These are phyloP conservation scores for Masnerella sp. DNA, from an alignment of 2,888 invertebrate genomes.

Conservation along the genomic window DNA sequence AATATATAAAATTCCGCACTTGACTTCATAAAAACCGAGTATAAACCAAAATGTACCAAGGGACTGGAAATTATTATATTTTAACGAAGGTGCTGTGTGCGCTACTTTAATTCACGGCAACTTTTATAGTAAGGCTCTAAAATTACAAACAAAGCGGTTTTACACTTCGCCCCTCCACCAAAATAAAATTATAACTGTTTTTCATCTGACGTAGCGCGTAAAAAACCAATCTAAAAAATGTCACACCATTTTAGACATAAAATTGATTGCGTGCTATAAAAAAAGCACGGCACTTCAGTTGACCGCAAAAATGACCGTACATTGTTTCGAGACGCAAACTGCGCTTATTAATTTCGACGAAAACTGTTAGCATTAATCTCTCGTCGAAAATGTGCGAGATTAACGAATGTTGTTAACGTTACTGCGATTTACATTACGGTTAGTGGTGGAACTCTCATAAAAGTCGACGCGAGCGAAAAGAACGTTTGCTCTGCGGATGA, in stretches of 20 bases:
- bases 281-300: background rate
- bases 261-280: slow-evolving; percentile 17
- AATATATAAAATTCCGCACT: no score
- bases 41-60: slow-evolving; percentile 9
- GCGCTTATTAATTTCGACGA: background rate
- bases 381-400: background rate
- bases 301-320: slow-evolving; percentile 6
- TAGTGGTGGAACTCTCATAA: slow-evolving; percentile 13
- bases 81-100: background rate
- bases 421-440: slow-evolving; percentile 20
- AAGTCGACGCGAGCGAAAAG: slow-evolving; percentile 37
- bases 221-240: slow-evolving; percentile 29
- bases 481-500: slow-evolving; percentile 51
- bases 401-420: slow-evolving; percentile 3
- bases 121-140: slow-evolving; percentile 23
- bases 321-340: slow-evolving; percentile 4
- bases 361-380: background rate
- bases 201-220: background rate
- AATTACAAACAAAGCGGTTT: slow-evolving; percentile 20
- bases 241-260: slow-evolving; percentile 9
- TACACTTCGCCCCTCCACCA: no score
- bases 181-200: slow-evolving; percentile 15
- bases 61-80: slow-evolving; percentile 15
- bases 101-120: slow-evolving; percentile 11
- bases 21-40: slow-evolving; percentile 5